Conservation (phyloP, 92 coral and sea anemone species). For the Epizoanthus fatuus region DNA sequence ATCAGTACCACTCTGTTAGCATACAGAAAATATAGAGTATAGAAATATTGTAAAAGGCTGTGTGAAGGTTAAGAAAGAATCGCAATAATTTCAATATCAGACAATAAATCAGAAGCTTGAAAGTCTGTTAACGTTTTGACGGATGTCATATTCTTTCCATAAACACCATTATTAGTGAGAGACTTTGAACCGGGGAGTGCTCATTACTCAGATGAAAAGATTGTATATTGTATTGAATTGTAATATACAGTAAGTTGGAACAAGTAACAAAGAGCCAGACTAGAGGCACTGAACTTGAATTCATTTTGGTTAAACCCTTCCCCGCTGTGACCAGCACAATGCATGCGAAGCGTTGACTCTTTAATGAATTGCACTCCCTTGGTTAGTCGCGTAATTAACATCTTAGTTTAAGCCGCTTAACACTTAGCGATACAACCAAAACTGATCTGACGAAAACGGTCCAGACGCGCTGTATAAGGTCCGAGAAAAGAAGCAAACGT, state of each 20-base stretch:
- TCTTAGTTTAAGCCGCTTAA: constrained; percentile 10
- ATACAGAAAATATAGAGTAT: too few species aligned
- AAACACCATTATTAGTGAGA: neutral
- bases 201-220: neutral
- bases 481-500: neutral
- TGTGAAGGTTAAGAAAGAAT: neutral
- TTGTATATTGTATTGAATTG: too few species aligned
- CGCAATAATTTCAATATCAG: neutral
- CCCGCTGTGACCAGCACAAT: constrained; percentile 34
- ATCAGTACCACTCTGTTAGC: too few species aligned
- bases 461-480: neutral
- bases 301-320: constrained; percentile 16
- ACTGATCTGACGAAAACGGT: constrained; percentile 5
- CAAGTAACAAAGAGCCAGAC: neutral
- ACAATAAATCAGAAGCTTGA: neutral
- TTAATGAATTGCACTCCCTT: constrained; percentile 19
- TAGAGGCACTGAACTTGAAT: constrained; percentile 7
- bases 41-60: too few species aligned
- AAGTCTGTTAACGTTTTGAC: neutral
- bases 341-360: constrained; percentile 16
- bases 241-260: constrained; percentile 1
- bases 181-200: neutral
- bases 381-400: constrained; percentile 17
- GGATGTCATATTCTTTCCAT: too few species aligned
- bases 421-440: neutral